Conservation (phyloP, 2,888 invertebrate species). For the Siphonodentalium dalli region DNA sequence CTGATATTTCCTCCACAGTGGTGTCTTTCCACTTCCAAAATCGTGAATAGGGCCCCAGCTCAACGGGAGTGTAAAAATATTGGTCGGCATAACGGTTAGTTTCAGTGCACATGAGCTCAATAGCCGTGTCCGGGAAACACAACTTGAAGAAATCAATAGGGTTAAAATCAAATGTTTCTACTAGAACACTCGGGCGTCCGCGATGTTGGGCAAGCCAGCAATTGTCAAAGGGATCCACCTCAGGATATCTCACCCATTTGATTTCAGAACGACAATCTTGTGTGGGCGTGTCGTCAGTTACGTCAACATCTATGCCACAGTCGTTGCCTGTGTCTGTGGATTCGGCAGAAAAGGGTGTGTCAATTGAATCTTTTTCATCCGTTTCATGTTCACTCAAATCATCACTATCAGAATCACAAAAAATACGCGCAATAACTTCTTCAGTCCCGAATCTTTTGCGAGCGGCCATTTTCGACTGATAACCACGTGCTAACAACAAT, state of each 20-base stretch:
- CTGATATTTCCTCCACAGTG: conserved; percentile 3
- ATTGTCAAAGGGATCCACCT: conserved; percentile 2
- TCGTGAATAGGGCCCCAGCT: conserved; percentile 4
- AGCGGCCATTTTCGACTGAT: too few relatives aligned
- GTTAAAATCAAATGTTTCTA: conserved; percentile 10
- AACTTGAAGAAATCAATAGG: conserved; percentile 19
- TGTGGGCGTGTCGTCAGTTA: too few relatives aligned
- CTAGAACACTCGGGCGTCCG: conserved; percentile 1
- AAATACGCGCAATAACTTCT: too few relatives aligned
- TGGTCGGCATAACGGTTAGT: conserved; percentile 23
- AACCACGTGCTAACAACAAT: too few relatives aligned
- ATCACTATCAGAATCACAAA: too few relatives aligned
- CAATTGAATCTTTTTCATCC: too few relatives aligned
- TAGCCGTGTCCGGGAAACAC: conserved; percentile 16
- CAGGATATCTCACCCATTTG: conserved; percentile 6
- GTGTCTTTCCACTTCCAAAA: conserved; percentile 10
- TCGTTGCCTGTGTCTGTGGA: too few relatives aligned
- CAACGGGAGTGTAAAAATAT: conserved; percentile 5
- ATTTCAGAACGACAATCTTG: too few relatives aligned
- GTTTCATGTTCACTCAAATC: too few relatives aligned
- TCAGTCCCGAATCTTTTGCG: too few relatives aligned
- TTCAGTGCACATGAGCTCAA: conserved; percentile 14
- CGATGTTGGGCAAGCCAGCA: conserved; percentile 8
- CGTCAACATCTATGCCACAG: too few relatives aligned
- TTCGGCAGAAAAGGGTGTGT: too few relatives aligned